A percentile compares a stretch with the other conserved stretches of the same genome.
Conservation (phyloP, 2,888 invertebrate species). For the Saturnia pavonia region DNA sequence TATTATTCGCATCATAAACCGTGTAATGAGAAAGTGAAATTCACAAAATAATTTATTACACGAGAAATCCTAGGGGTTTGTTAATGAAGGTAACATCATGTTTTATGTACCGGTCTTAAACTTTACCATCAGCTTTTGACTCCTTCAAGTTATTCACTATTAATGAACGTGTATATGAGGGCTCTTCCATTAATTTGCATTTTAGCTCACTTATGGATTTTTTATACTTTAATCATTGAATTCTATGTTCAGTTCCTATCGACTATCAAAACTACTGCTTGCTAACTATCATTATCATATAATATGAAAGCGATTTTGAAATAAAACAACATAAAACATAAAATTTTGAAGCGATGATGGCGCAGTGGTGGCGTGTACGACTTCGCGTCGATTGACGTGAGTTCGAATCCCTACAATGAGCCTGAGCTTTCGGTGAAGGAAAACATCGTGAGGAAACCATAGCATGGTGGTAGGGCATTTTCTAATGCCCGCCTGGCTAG, state of each 20-base stretch:
- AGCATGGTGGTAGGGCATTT: too few relatives aligned
- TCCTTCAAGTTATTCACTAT: background rate
- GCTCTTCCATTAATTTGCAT: background rate
- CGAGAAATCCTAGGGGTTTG: constrained; percentile 9
- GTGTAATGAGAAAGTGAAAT: constrained; percentile 9
- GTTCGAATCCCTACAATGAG: too few relatives aligned
- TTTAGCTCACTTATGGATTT: background rate
- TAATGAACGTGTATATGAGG: background rate
- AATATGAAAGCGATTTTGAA: too few relatives aligned
- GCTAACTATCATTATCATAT: too few relatives aligned
- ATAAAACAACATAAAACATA: too few relatives aligned
- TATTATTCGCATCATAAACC: background rate
- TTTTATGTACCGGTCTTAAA: constrained; percentile 9
- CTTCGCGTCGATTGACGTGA: too few relatives aligned
- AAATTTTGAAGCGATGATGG: too few relatives aligned
- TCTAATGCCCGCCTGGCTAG: too few relatives aligned
- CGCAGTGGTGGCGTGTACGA: too few relatives aligned
- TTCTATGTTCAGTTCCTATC: background rate
- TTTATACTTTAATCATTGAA: background rate
- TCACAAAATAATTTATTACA: constrained; percentile 9
- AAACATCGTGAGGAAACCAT: too few relatives aligned
- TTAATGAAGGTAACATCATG: constrained; percentile 12
- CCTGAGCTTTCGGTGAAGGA: too few relatives aligned
- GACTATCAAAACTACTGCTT: too few relatives aligned
- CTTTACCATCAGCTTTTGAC: background rate